Conservation (phyloP, 2,888 invertebrate genomes). For the Iphiclides podalirius region DNA sequence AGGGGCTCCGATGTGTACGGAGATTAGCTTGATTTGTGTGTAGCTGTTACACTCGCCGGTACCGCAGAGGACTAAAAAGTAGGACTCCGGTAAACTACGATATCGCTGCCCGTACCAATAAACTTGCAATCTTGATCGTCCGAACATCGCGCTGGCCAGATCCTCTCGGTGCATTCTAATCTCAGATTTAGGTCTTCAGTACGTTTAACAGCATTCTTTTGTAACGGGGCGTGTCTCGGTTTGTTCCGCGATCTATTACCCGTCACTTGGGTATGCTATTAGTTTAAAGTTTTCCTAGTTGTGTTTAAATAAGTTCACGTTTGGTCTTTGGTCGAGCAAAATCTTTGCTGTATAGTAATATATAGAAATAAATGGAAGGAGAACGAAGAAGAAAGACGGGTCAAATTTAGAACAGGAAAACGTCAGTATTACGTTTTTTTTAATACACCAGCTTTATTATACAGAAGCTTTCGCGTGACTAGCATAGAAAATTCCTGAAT, state of each 20-base stretch:
- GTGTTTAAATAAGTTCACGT: neutral
- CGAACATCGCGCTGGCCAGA: constrained; percentile 13
- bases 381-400: no score
- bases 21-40: constrained; percentile 54
- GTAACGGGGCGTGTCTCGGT: constrained; percentile 15
- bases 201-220: constrained; percentile 17
- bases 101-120: constrained; percentile 21
- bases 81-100: constrained; percentile 15
- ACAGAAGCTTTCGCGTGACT: no score
- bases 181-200: constrained; percentile 6
- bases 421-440: no score
- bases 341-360: no score
- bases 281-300: neutral
- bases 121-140: constrained; percentile 20
- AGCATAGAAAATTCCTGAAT: no score
- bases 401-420: no score
- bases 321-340: no score
- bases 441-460: no score
- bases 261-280: constrained; percentile 5
- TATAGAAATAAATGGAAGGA: no score
- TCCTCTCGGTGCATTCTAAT: constrained; percentile 13
- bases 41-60: constrained; percentile 22
- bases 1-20: constrained; percentile 42
- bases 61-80: constrained; percentile 19
- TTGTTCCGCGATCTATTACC: neutral